Evolutionary conservation across 2,113 vertebrate genomes (phyloP).

Genomic region (Falcunculus frontatus): DNA sequence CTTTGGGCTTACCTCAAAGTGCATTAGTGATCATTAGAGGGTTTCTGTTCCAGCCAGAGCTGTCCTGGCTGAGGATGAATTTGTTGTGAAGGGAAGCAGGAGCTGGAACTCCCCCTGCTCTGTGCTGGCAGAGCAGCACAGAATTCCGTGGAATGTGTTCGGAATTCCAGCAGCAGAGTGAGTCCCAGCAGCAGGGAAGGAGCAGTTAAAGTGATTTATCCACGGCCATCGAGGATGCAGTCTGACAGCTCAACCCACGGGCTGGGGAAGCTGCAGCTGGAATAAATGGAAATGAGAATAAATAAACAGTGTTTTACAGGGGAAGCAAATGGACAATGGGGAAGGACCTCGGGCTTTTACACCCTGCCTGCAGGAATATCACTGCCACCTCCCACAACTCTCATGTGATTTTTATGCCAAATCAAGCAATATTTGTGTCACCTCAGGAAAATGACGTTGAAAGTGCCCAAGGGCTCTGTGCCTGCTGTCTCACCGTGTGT

Average conservation of each 20-base stretch:
- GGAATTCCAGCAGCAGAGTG: not conserved
- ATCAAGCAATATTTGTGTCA: not conserved
- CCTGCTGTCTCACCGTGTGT: not conserved
- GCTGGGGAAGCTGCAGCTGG: not conserved
- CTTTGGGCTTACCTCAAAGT: not conserved
- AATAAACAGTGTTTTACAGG: not conserved
- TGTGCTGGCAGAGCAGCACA: not conserved
- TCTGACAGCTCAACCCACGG: not conserved
- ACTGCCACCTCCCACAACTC: not conserved
- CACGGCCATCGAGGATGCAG: not conserved
- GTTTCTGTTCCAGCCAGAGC: not conserved
- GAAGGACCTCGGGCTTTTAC: not conserved
- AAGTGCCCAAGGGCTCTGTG: not conserved
- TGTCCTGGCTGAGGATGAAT: not conserved
- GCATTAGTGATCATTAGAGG: not conserved
- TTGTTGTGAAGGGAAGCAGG: not conserved
- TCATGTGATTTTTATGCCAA: accelerated
- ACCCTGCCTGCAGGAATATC: not conserved
- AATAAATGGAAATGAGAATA: not conserved
- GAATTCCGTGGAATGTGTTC: not conserved
- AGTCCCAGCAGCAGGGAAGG: not conserved
- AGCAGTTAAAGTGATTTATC: not conserved
- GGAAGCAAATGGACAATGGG: not conserved
- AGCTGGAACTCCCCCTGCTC: not conserved
- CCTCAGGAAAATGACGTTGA: not conserved